phyloP scores from a whole-genome alignment of 64 coral and sea anemone species.

The Astreopora myriophthalma region DNA sequence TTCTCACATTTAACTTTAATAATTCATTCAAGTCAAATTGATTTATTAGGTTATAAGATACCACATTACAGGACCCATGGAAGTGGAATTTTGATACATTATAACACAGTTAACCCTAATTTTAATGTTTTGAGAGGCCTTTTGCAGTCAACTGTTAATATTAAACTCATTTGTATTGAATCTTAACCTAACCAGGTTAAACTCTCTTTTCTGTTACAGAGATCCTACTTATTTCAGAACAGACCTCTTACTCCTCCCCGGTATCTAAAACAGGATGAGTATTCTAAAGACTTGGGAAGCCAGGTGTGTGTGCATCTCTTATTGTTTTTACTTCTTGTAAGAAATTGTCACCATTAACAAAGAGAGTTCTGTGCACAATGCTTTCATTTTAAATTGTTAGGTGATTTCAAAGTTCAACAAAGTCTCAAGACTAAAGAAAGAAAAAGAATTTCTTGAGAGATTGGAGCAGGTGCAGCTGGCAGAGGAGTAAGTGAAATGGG shows the following conservation, averaged over 20 bases:
- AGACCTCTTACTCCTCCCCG: conserved; percentile 82
- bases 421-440: conserved; percentile 71
- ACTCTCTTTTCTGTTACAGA: conserved; percentile 44
- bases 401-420: conserved; percentile 75
- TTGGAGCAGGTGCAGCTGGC: conserved; percentile 92
- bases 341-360: neutral
- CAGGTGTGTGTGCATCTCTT: conserved; percentile 34
- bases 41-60: too few species aligned
- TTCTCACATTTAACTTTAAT: too few species aligned
- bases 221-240: conserved; percentile 93
- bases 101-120: too few species aligned
- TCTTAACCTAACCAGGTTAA: neutral
- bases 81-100: too few species aligned
- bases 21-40: neutral
- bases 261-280: conserved; percentile 71
- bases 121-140: too few species aligned
- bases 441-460: conserved; percentile 88
- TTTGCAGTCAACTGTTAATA: too few species aligned
- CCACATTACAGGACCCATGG: too few species aligned
- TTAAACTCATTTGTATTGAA: neutral
- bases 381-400: neutral
- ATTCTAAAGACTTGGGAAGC: conserved; percentile 62
- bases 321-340: neutral
- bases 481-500: conserved; percentile 73
- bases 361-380: neutral